Conservation (phyloP, 2,797 vertebrate species). For the Pagetopsis macropterus region DNA sequence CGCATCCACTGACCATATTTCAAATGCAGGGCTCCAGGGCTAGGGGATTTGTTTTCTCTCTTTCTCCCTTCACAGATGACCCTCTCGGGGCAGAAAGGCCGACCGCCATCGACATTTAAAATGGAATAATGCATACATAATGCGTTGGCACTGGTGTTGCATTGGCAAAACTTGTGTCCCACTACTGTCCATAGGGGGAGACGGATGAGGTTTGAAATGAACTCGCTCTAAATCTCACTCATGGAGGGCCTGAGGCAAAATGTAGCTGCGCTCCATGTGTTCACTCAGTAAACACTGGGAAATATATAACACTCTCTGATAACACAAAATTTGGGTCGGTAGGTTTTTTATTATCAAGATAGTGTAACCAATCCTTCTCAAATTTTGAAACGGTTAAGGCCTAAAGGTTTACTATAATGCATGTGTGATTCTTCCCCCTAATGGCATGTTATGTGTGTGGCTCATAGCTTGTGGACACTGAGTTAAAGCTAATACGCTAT, state of each 20-base stretch:
- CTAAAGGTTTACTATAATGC: not conserved
- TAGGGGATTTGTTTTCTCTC: constrained; percentile 23
- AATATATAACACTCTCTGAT: constrained; percentile 17
- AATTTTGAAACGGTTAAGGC: constrained; percentile 17
- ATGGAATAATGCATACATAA: constrained; percentile 67
- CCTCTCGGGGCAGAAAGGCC: constrained; percentile 48
- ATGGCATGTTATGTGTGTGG: constrained; percentile 18
- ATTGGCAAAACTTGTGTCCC: constrained; percentile 35
- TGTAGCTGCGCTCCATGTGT: constrained; percentile 20
- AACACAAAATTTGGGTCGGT: not conserved
- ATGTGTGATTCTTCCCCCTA: constrained; percentile 26
- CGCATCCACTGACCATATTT: constrained; percentile 54
- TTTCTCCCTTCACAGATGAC: constrained; percentile 26
- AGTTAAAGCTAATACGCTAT: constrained; percentile 20
- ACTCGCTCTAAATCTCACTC: constrained; percentile 35
- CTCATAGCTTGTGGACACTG: not conserved
- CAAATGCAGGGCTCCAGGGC: constrained; percentile 44
- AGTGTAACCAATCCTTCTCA: constrained; percentile 16
- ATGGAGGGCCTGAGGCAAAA: constrained; percentile 29
- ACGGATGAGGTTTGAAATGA: constrained; percentile 52
- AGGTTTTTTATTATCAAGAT: constrained; percentile 14
- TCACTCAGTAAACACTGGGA: constrained; percentile 19
- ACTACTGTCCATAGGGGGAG: constrained; percentile 37
- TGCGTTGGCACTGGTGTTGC: constrained; percentile 39
- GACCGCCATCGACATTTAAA: constrained; percentile 65